phyloP scores from a whole-genome alignment of 2,113 vertebrate genomes.

The Heteronetta atricapilla region DNA sequence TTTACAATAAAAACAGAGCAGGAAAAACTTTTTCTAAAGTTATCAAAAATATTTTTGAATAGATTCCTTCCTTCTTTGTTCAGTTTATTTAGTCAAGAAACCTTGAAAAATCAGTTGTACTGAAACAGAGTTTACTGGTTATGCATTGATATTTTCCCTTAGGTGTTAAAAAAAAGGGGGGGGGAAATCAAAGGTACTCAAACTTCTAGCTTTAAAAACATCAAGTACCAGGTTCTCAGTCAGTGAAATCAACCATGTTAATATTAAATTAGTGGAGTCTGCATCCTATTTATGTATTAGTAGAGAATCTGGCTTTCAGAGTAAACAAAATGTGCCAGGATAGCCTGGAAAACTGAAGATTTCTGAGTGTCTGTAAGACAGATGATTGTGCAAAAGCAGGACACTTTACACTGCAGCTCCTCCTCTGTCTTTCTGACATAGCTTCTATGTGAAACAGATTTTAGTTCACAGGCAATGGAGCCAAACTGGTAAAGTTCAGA shows the following conservation, averaged over 20 bases:
- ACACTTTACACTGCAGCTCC: background rate
- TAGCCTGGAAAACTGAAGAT: background rate
- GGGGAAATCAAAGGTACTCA: background rate
- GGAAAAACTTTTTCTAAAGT: background rate
- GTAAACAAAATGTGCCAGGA: background rate
- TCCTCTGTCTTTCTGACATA: background rate
- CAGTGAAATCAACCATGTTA: background rate
- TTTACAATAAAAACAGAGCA: constrained; percentile 63
- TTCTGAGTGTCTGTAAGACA: background rate
- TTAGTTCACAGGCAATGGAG: background rate
- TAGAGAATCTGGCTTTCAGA: background rate
- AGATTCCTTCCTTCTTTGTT: background rate
- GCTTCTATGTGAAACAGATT: background rate
- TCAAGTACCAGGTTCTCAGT: background rate
- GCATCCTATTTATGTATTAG: background rate
- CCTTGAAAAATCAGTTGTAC: background rate
- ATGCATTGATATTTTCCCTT: background rate
- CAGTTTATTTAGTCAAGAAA: background rate
- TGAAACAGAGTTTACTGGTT: background rate
- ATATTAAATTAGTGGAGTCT: background rate
- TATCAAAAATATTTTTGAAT: background rate
- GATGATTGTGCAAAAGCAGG: background rate
- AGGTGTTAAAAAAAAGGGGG: background rate
- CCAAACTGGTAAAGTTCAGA: background rate
- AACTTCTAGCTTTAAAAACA: background rate